A percentile compares a stretch with the other conserved stretches of the same genome.
phyloP scores from a whole-genome alignment of 2,888 invertebrate genomes.

The Agrypnus murinus region DNA sequence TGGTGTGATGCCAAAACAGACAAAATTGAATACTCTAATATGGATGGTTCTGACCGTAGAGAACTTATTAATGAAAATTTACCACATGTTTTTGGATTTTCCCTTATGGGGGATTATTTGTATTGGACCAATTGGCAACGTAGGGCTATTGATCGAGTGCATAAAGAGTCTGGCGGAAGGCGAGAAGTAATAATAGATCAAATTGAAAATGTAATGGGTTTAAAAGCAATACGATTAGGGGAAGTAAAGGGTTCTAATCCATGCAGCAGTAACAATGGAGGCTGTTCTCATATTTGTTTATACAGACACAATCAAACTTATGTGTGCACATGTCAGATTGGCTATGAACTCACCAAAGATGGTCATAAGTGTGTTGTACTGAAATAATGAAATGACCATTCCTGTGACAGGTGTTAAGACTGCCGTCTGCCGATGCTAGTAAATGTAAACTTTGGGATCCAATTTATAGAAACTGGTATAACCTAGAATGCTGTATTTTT shows the following conservation, averaged over 20 bases:
- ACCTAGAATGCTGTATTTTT: no score
- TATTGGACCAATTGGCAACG: conserved; percentile 99
- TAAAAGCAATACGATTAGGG: conserved; percentile 83
- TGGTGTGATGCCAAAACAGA: conserved; percentile 95
- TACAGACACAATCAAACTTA: conserved; percentile 81
- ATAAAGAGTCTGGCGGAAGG: conserved; percentile 87
- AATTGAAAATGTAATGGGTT: conserved; percentile 93
- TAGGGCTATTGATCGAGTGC: conserved; percentile 90
- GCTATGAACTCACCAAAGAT: conserved; percentile 85
- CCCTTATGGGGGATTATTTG: conserved; percentile 88
- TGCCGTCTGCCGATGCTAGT: no score
- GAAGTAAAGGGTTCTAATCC: conserved; percentile 78
- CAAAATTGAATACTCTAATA: conserved; percentile 89
- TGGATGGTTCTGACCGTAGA: conserved; percentile 87
- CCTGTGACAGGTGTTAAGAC: conserved; percentile 90
- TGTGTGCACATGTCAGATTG: conserved; percentile 92
- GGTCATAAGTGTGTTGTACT: conserved; percentile 89
- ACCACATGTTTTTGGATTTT: conserved; percentile 91
- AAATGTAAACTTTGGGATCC: no score
- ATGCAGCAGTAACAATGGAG: conserved; percentile 87
- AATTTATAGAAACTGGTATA: no score
- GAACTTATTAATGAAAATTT: conserved; percentile 88
- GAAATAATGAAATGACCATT: conserved; percentile 81
- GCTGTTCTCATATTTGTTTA: conserved; percentile 93
- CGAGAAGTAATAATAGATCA: conserved; percentile 88